Base-by-base conservation (phyloP, 1,140 invertebrate species). In the Holcopasites calliopsidis region DNA sequence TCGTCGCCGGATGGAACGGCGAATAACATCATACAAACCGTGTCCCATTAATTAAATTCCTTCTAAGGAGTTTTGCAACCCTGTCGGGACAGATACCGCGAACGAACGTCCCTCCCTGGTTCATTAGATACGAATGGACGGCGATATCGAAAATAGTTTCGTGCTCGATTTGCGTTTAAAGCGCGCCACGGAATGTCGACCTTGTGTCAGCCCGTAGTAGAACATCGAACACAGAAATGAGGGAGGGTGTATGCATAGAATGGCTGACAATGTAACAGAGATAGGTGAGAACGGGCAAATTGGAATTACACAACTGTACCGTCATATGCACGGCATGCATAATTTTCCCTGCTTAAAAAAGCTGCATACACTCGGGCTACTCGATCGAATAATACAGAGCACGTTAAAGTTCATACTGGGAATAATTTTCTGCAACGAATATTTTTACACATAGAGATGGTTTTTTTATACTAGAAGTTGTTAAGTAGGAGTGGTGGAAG, bases 41-140 rank as follows among this genome's bases (percentile, higher is more conserved):
- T 81, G 79, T 84, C 80, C 83, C 76, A 89, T 89, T 90, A 90
- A 90, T 90, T 89, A 90, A 90, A 90, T 90, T 90, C 89, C 89
- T 88, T 62, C 70, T 72, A 84, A 85, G 82, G 84, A 89, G 84
- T 86, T 88, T 85, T 84, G 79, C 76, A 83, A 78, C 72, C 73
- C 76, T 80, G 76, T 77, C 83, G 49, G 70, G 82, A 76, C 70
- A 49, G 66, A 66, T 68, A 72, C 21, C 65, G 69, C 74, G 73
- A 80, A 80, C 72, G 61, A 76, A 60, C 80, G 61, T 75, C 58
- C 80, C 74, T 83, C 42, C 74, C 61, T 60, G 77, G 83, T 87
- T 88, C 87, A 87, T 88, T 89, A 87, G 78, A 86, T 85, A 70
- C 65, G 79, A 87, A 85, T 82, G 79, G 79, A 42, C 13, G n/a